phyloP scores from a whole-genome alignment of 2,888 invertebrate species.

The Drosophila basisetae region DNA sequence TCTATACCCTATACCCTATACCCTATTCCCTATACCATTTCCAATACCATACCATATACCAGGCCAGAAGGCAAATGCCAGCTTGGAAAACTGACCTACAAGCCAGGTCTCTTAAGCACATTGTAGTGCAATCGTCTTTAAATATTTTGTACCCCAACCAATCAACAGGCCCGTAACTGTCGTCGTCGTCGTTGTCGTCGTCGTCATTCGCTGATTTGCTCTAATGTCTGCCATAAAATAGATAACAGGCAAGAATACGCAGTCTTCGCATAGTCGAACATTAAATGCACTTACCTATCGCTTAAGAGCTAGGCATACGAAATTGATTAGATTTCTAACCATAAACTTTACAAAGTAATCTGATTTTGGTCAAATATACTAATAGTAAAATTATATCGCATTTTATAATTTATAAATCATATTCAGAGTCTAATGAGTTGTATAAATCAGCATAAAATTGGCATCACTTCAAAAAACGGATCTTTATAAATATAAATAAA shows the following conservation, averaged over 20 bases:
- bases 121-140: constrained; percentile 35
- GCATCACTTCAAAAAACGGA: accelerated
- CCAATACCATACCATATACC: background rate
- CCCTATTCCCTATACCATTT: background rate
- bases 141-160: constrained; percentile 28
- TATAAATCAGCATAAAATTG: background rate
- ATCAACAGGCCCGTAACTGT: constrained; percentile 40
- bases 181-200: constrained; percentile 22
- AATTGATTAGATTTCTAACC: background rate
- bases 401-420: background rate
- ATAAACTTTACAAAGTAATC: background rate
- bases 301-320: background rate
- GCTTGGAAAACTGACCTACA: constrained; percentile 50
- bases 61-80: constrained; percentile 30
- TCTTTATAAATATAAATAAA: background rate
- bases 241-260: constrained; percentile 21
- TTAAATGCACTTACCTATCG: constrained; percentile 18
- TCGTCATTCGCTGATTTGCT: constrained; percentile 48
- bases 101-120: constrained; percentile 31
- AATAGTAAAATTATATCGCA: background rate
- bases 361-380: background rate
- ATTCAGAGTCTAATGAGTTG: background rate
- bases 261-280: background rate
- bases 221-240: constrained; percentile 53
- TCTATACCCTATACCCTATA: background rate